A percentile compares a stretch with the other conserved stretches of the same genome.
These are phyloP conservation scores for Herminia tarsipennalis DNA, from an alignment of 2,888 invertebrate genomes.

Conservation along the genomic window DNA sequence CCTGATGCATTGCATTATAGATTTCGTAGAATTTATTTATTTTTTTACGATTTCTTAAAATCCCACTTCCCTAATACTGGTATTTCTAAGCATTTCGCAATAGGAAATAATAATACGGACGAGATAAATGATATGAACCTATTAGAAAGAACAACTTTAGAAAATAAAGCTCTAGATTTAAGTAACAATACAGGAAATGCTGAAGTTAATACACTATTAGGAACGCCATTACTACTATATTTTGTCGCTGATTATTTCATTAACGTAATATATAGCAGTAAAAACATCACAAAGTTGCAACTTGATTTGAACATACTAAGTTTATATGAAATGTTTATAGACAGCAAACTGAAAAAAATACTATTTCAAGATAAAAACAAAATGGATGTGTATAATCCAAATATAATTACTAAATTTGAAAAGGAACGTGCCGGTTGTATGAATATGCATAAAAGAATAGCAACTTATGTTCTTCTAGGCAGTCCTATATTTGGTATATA, in stretches of 20 bases:
- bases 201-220: conserved; percentile 1
- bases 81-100: no score
- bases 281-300: conserved; percentile 6
- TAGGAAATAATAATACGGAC: no score
- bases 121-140: no score
- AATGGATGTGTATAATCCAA: conserved; percentile 20
- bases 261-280: conserved; percentile 5
- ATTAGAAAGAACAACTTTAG: no score
- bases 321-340: conserved; percentile 26
- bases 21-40: conserved; percentile 4
- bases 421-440: conserved; percentile 22
- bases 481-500: not conserved
- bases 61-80: not conserved
- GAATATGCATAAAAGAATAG: conserved; percentile 25
- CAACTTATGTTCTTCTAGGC: conserved; percentile 16
- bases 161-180: no score
- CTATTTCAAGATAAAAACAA: conserved; percentile 25
- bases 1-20: not conserved
- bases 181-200: not conserved
- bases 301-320: conserved; percentile 16
- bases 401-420: conserved; percentile 12
- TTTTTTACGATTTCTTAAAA: conserved; percentile 2
- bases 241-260: conserved; percentile 22
- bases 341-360: conserved; percentile 23
- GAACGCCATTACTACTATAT: conserved; percentile 24